Evolutionary conservation across 1,140 invertebrate genomes (phyloP).

Genomic region (Monomorium pharaonis): DNA sequence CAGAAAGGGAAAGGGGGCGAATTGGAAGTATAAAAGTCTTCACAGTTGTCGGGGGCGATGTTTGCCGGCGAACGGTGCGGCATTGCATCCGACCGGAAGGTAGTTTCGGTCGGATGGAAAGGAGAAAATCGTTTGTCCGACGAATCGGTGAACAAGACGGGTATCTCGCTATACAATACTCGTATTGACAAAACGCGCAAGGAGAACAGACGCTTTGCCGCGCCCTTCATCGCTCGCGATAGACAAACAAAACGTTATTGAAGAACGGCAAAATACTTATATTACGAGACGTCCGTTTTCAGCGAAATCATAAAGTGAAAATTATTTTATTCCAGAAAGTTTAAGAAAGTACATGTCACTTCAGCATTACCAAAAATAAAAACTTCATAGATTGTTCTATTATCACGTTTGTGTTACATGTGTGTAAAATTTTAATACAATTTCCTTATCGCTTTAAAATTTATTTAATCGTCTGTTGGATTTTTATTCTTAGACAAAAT

Average conservation of each 20-base stretch:
- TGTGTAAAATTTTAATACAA: no score
- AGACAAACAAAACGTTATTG: conserved; percentile 16
- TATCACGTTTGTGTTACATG: no score
- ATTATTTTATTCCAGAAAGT: not conserved
- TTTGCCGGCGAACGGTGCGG: conserved; percentile 32
- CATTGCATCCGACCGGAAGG: conserved; percentile 31
- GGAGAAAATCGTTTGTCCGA: conserved; percentile 55
- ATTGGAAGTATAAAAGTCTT: conserved; percentile 47
- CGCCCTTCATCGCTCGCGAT: not conserved
- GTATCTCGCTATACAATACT: conserved; percentile 14
- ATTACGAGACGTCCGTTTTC: not conserved
- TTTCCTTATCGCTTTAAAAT: no score
- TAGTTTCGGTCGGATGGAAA: conserved; percentile 49
- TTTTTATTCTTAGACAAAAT: no score
- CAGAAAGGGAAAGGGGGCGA: conserved; percentile 38
- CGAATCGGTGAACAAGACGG: conserved; percentile 40
- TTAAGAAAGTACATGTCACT: not conserved
- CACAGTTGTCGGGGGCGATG: conserved; percentile 35
- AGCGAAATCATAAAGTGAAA: not conserved
- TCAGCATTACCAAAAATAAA: no score
- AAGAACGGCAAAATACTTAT: not conserved
- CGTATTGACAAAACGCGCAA: conserved; percentile 35
- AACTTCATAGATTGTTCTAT: no score
- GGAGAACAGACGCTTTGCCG: conserved; percentile 10
- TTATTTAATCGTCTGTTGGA: no score